Conservation (phyloP, 2,113 vertebrate genomes). For the Heterochromis multidens region DNA sequence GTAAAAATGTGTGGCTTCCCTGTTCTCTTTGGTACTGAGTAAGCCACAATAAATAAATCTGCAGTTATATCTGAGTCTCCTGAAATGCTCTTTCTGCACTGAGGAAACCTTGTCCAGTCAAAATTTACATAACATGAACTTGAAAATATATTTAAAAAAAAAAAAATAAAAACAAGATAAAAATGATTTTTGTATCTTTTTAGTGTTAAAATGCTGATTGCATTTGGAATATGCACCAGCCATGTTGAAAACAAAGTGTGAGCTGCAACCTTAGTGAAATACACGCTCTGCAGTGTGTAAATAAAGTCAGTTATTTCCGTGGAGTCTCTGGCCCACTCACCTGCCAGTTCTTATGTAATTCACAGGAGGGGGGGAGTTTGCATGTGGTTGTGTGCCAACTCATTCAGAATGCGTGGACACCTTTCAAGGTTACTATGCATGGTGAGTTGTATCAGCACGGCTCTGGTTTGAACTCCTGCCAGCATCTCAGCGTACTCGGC, state of each 20-base stretch:
- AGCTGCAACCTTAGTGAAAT: neutral
- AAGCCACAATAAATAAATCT: neutral
- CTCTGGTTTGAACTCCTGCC: slow-evolving; percentile 4
- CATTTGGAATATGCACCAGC: neutral
- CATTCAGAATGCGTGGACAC: slow-evolving; percentile 9
- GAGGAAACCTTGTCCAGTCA: neutral
- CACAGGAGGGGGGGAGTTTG: neutral
- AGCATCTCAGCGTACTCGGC: neutral
- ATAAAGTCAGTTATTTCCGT: neutral
- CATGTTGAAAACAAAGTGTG: neutral
- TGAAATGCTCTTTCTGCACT: neutral
- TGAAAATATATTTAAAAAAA: neutral
- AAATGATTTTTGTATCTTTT: too few relatives aligned
- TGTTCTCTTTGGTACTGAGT: neutral
- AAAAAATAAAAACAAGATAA: too few relatives aligned
- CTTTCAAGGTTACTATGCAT: neutral
- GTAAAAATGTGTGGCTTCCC: neutral
- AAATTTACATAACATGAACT: neutral
- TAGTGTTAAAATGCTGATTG: neutral
- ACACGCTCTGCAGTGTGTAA: neutral
- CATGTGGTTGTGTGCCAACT: neutral
- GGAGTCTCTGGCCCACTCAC: neutral
- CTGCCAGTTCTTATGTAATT: slow-evolving; percentile 11
- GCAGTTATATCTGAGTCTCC: neutral
- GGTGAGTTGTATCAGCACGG: neutral